These are phyloP conservation scores for Ochotona curzoniae DNA, from an alignment of 2,113 vertebrate genomes.

Conservation along the genomic window DNA sequence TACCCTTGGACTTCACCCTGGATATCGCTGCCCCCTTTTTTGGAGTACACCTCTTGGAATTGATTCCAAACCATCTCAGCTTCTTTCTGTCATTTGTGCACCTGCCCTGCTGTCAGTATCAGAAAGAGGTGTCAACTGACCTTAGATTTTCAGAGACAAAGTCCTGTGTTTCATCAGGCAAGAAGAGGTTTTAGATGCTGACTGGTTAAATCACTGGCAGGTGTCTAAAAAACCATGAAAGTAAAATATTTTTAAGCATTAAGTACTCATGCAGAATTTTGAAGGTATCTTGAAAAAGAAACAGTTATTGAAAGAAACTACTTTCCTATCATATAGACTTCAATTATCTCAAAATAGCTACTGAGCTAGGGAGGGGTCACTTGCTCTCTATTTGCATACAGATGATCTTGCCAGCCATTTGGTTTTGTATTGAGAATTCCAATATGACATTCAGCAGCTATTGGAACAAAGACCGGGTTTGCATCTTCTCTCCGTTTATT, in stretches of 20 bases:
- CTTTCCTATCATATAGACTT: conserved; percentile 51
- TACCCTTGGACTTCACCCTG: background rate
- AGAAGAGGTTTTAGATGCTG: background rate
- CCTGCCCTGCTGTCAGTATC: background rate
- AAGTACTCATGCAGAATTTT: conserved; percentile 49
- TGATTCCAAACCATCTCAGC: background rate
- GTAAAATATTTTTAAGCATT: conserved; percentile 55
- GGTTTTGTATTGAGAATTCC: conserved; percentile 71
- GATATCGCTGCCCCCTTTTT: background rate
- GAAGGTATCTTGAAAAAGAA: conserved; percentile 65
- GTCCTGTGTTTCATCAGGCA: background rate
- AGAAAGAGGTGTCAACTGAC: background rate
- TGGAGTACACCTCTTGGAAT: background rate
- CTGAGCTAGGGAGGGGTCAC: conserved; percentile 42
- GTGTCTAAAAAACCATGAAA: background rate
- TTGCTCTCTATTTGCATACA: conserved; percentile 62
- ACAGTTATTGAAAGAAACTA: conserved; percentile 48
- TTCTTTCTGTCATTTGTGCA: conserved; percentile 43
- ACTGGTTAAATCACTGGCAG: background rate
- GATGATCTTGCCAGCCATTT: conserved; percentile 66
- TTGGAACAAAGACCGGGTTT: conserved; percentile 72
- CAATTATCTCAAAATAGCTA: conserved; percentile 72
- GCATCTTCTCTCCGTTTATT: conserved; percentile 68
- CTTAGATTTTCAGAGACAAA: conserved; percentile 15
- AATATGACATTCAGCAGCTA: conserved; percentile 59